Conservation (phyloP, 1,140 invertebrate genomes). For the Pantala flavescens region DNA sequence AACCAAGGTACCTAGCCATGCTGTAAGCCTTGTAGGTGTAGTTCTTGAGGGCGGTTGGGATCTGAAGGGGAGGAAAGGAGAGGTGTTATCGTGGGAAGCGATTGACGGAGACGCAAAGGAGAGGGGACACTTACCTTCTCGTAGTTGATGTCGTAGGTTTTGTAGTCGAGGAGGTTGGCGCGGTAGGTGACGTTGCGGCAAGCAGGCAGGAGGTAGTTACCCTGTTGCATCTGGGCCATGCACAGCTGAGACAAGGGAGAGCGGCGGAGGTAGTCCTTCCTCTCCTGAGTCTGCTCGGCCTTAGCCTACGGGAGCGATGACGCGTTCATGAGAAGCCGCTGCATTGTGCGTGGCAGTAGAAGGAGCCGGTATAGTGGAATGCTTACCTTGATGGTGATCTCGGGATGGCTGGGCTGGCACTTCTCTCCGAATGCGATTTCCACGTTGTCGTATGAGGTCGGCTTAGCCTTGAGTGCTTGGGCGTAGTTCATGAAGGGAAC, state of each 20-base stretch:
- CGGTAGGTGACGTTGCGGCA: slow-evolving; percentile 41
- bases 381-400: slow-evolving; percentile 29
- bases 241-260: slow-evolving; percentile 36
- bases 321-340: no score
- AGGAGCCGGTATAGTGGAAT: neutral
- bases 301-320: slow-evolving; percentile 26
- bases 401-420: slow-evolving; percentile 23
- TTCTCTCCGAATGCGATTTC: slow-evolving; percentile 39
- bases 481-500: slow-evolving; percentile 39
- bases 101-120: slow-evolving; percentile 23
- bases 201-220: slow-evolving; percentile 39
- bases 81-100: slow-evolving; percentile 17
- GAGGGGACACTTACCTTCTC: slow-evolving; percentile 31
- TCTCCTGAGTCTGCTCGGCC: slow-evolving; percentile 37
- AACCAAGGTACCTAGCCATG: slow-evolving; percentile 19
- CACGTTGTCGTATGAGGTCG: slow-evolving; percentile 35
- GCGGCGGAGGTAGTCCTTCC: slow-evolving; percentile 37
- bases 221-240: slow-evolving; percentile 37
- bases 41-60: slow-evolving; percentile 22
- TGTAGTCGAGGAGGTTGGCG: slow-evolving; percentile 38
- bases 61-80: slow-evolving; percentile 21
- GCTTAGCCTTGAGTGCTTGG: slow-evolving; percentile 39
- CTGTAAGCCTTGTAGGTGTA: slow-evolving; percentile 25
- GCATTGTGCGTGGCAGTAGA: neutral
- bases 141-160: slow-evolving; percentile 36